Conservation (phyloP, 2,888 invertebrate genomes). For the Dioctria rufipes region DNA sequence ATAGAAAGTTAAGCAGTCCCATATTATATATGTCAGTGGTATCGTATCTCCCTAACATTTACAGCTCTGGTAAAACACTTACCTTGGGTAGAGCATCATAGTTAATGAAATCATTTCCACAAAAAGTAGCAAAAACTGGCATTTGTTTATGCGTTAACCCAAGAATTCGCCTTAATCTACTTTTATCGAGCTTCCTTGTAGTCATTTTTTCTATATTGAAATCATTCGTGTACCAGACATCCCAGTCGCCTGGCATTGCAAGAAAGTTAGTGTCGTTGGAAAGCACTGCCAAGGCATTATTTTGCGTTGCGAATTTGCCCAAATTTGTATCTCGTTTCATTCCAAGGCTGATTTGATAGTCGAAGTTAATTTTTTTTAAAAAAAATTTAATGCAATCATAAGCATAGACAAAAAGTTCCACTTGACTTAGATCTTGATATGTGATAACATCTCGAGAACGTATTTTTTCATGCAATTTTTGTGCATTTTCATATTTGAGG, state of each 20-base stretch:
- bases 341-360: neutral
- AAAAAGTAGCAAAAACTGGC: conserved; percentile 44
- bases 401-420: neutral
- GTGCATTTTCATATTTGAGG: conserved; percentile 14
- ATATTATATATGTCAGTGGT: no score
- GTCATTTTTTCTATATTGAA: no score
- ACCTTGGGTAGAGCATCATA: no score
- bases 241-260: no score
- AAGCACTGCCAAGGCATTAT: neutral
- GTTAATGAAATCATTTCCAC: conserved; percentile 47
- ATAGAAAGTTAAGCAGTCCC: no score
- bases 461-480: neutral
- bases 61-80: no score
- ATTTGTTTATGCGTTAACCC: no score
- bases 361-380: no score
- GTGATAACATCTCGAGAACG: conserved; percentile 25
- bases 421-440: conserved; percentile 42
- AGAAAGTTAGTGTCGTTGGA: no score
- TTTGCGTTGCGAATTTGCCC: conserved; percentile 41
- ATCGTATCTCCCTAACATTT: no score
- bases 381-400: no score
- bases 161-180: neutral
- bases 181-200: conserved; percentile 44
- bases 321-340: conserved; percentile 17
- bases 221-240: no score